Conservation (phyloP, 2,888 invertebrate genomes). For the Melinopterus prodromus region DNA sequence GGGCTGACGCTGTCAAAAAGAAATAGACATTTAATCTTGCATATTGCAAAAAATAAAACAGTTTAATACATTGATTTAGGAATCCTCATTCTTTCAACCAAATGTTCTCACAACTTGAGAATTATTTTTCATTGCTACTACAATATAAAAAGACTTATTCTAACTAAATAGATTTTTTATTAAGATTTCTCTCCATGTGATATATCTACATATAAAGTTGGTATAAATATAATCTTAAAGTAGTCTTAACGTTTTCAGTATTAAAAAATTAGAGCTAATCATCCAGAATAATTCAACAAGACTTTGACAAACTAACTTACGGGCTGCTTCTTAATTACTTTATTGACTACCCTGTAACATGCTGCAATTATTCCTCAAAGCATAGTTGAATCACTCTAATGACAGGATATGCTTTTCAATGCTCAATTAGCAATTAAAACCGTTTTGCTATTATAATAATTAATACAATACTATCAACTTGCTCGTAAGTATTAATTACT, state of each 20-base stretch:
- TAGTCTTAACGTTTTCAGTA: background rate
- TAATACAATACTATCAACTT: background rate
- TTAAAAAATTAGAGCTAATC: background rate
- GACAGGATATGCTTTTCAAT: background rate
- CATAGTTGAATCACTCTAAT: background rate
- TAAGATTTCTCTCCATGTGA: background rate
- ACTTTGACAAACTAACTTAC: background rate
- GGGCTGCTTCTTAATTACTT: no score
- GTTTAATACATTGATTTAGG: no score
- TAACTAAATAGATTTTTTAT: constrained; percentile 4
- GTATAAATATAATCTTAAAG: background rate
- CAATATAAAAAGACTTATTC: background rate
- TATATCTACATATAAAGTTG: background rate
- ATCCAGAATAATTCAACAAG: background rate
- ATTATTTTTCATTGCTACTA: no score
- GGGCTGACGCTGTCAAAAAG: no score
- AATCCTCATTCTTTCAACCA: no score
- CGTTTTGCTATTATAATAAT: background rate
- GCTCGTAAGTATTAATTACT: background rate
- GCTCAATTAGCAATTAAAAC: background rate
- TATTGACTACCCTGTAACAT: no score
- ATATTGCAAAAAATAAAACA: no score
- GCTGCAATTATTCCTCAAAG: background rate
- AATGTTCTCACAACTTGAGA: no score
- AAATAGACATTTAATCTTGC: no score